Evolutionary conservation across 2,797 vertebrate genomes (phyloP).

Genomic region (Muraenolepis orangiensis): DNA sequence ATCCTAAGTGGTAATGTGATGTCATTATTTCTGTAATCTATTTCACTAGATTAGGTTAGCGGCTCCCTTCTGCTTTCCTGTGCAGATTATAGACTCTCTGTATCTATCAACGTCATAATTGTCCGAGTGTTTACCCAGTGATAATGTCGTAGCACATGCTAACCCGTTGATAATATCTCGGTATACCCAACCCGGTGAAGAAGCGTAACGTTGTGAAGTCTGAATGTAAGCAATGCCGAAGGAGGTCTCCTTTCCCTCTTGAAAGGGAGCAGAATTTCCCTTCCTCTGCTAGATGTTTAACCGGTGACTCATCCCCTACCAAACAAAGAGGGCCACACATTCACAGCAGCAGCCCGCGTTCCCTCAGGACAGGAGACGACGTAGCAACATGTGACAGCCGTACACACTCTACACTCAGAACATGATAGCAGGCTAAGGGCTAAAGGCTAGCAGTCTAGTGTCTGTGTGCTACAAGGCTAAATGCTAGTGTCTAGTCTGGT

Average conservation of each 20-base stretch:
- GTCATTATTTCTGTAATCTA: neutral
- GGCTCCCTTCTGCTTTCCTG: neutral
- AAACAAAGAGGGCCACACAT: slow-evolving; percentile 19
- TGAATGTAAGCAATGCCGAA: neutral
- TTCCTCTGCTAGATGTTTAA: slow-evolving; percentile 31
- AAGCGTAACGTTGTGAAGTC: neutral
- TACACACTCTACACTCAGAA: neutral
- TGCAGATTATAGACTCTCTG: neutral
- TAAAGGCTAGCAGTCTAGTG: neutral
- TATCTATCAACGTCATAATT: neutral
- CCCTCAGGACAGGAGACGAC: neutral
- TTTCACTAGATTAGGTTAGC: neutral
- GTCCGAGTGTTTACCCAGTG: neutral
- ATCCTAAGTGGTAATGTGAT: neutral
- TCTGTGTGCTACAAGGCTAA: neutral
- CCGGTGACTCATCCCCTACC: slow-evolving; percentile 43
- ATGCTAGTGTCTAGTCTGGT: neutral
- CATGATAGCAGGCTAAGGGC: neutral
- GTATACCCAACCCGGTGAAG: neutral
- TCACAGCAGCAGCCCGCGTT: slow-evolving; percentile 11
- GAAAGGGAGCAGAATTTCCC: slow-evolving; percentile 1
- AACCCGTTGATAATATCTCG: too few species aligned
- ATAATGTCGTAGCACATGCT: neutral
- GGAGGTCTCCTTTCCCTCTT: neutral
- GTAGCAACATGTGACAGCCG: neutral